Percentiles rank a stretch among this genome's conserved stretches.
Conservation (phyloP, 2,113 vertebrate genomes). For the Stictonetta naevosa region DNA sequence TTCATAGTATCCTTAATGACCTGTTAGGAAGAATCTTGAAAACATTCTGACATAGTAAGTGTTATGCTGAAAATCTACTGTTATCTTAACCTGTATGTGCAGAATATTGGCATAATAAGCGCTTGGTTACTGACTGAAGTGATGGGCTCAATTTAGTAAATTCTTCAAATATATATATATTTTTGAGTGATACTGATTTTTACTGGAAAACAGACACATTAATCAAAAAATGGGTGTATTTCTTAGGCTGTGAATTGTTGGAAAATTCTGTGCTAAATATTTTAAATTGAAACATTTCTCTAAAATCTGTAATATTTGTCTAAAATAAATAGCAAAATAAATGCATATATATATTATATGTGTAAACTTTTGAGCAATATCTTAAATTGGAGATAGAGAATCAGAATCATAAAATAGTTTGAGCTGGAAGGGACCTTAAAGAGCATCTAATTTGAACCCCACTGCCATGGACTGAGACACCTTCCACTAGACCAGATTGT, state of each 20-base stretch:
- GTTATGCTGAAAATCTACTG: constrained; percentile 32
- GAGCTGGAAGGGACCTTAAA: not conserved
- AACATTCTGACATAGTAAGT: constrained; percentile 49
- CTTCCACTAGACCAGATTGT: not conserved
- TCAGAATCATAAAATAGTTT: not conserved
- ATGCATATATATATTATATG: not conserved
- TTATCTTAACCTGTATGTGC: constrained; percentile 28
- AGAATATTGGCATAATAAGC: constrained; percentile 56
- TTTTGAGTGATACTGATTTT: not conserved
- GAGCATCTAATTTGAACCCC: not conserved
- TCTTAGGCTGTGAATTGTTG: not conserved
- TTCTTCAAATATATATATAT: not conserved
- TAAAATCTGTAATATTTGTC: not conserved
- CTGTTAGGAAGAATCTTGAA: constrained; percentile 50
- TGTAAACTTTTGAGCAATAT: not conserved
- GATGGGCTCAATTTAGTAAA: not conserved
- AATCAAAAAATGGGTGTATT: not conserved
- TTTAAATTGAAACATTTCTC: not conserved
- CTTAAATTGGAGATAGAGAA: not conserved
- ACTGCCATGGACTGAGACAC: too few relatives aligned
- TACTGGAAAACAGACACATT: not conserved
- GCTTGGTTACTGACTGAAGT: not conserved
- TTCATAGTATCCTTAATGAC: constrained; percentile 36
- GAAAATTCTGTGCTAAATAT: not conserved
- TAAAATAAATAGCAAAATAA: not conserved